Base-by-base conservation (phyloP, 2,888 invertebrate species). In the Callinectes sapidus region DNA sequence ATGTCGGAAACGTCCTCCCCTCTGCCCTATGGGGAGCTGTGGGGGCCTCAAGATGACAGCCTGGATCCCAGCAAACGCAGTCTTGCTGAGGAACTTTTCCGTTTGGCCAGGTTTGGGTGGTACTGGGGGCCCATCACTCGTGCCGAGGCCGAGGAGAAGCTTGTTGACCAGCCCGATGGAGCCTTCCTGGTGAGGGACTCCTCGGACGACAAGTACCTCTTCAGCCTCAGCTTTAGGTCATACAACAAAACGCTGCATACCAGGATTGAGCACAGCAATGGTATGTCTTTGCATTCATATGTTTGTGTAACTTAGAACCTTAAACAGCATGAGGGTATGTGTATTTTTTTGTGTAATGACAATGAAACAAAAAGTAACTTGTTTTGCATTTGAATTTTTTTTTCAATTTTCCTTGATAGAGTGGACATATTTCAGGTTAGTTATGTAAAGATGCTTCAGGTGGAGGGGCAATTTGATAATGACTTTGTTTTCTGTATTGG, bases 171-270 rank as follows among this genome's bases (percentile, higher is more conserved):
- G 95, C 97, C 97, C 13, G 97, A 97, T 95, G 98, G 98, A 66
- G 97, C 97, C 23, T 98, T 98, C 96, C 96, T 98, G 93, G 97
- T 98, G 8, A 96, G 98, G n/a, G 97, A 98, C 95, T 97, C 97
- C 3, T 97, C 97, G 35, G 97, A 97, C 92, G 96, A 97, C 95
- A 96, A 96, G 94, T 97, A 97, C 95, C 96, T 98, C 94, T 96
- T 97, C 95, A 97, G 97, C 61, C 96, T 98, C 90, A 97, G 97
- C 95, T 98, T 98, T 95, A 97, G 97, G 93, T 96, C 96, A 2
- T 96, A 97, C 93, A 97, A 97, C 39, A 96, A 96, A 95, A 97
- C 97, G 0, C 96, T 97, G 92, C 98, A 98, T 95, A 97, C 97
- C 91, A 96, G 97, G 66, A 97, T 98, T 95, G 97, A 97, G 95